Conservation (phyloP, 2,888 invertebrate genomes). For the Eurois occulta region DNA sequence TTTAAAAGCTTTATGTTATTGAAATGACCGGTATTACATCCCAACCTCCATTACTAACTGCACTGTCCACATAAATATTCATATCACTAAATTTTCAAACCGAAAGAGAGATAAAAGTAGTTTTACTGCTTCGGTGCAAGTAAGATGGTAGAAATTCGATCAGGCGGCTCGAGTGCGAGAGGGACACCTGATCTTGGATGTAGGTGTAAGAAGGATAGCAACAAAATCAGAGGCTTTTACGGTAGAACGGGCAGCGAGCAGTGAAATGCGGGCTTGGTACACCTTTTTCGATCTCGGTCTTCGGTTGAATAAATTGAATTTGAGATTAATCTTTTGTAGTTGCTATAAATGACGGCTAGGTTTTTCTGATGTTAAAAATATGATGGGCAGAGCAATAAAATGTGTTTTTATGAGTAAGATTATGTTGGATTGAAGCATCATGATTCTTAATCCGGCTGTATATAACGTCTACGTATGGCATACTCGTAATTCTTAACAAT, state of each 20-base stretch:
- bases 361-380: slow-evolving; percentile 73
- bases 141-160: slow-evolving; percentile 90
- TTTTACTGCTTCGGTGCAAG: slow-evolving; percentile 88
- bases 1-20: slow-evolving; percentile 83
- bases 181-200: slow-evolving; percentile 70
- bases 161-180: slow-evolving; percentile 81
- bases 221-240: slow-evolving; percentile 89
- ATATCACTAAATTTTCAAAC: slow-evolving; percentile 87
- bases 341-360: slow-evolving; percentile 79
- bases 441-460: slow-evolving; percentile 51
- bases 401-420: slow-evolving; percentile 60
- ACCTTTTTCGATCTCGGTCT: slow-evolving; percentile 89
- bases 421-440: slow-evolving; percentile 57
- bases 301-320: slow-evolving; percentile 90
- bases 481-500: slow-evolving; percentile 43
- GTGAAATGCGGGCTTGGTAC: slow-evolving; percentile 88
- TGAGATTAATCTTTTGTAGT: slow-evolving; percentile 88
- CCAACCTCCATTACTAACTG: slow-evolving; percentile 84
- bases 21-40: slow-evolving; percentile 83
- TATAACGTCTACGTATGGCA: slow-evolving; percentile 29
- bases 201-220: slow-evolving; percentile 78
- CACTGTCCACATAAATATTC: slow-evolving; percentile 87
- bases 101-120: slow-evolving; percentile 89
- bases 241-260: slow-evolving; percentile 89
- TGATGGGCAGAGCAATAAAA: slow-evolving; percentile 68